These are phyloP conservation scores for Acronicta leporina DNA, from an alignment of 2,888 invertebrate species.

Conservation along the genomic window DNA sequence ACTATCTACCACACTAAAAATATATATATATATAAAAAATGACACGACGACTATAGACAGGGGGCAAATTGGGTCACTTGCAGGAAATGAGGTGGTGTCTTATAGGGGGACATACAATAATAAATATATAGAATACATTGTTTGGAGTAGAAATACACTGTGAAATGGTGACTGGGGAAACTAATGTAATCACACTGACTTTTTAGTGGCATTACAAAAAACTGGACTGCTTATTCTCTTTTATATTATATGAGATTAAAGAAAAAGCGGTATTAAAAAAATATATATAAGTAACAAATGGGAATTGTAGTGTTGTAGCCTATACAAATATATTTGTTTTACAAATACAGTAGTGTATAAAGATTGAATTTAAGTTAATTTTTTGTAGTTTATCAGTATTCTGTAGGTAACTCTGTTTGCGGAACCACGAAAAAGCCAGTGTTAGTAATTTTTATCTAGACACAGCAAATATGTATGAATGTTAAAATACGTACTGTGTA, in stretches of 20 bases:
- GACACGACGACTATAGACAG: conserved; percentile 55
- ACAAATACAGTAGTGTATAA: no score
- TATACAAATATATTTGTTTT: no score
- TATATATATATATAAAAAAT: conserved; percentile 53
- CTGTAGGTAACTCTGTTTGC: conserved; percentile 17
- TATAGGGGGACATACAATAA: conserved; percentile 53
- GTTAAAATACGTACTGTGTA: conserved; percentile 8
- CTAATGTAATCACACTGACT: conserved; percentile 39
- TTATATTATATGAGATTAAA: not conserved
- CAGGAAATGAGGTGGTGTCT: conserved; percentile 60
- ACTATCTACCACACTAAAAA: conserved; percentile 75
- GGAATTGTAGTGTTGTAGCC: no score
- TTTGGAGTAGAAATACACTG: conserved; percentile 56
- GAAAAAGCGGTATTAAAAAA: not conserved
- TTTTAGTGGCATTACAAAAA: conserved; percentile 15
- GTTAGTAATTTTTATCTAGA: conserved; percentile 55
- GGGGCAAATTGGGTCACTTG: conserved; percentile 58
- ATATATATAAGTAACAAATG: not conserved
- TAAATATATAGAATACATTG: conserved; percentile 60
- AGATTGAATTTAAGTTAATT: no score
- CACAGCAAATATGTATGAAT: conserved; percentile 54
- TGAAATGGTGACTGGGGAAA: conserved; percentile 45
- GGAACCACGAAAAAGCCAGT: conserved; percentile 23
- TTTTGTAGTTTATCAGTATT: no score
- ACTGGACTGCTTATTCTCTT: not conserved